Conservation (phyloP, 2,888 invertebrate genomes). For the Uloborus plumipes region DNA sequence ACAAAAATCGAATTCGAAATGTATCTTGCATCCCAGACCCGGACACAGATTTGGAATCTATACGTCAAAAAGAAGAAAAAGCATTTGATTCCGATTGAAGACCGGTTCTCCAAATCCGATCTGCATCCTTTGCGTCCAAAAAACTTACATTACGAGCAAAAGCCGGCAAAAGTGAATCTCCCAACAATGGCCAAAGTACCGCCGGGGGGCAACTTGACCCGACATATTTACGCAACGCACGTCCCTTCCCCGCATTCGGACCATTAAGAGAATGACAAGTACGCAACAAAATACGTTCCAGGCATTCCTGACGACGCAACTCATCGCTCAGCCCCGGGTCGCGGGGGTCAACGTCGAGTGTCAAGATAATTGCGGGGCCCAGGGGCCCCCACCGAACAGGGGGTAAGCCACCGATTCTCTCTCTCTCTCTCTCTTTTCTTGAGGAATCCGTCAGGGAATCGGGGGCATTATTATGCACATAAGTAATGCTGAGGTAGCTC, state of each 20-base stretch:
- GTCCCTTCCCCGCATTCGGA: slow-evolving; percentile 11
- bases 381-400: slow-evolving; percentile 12
- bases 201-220: neutral
- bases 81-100: too few species aligned
- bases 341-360: slow-evolving; percentile 30
- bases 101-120: too few species aligned
- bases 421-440: too few species aligned
- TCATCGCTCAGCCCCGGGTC: slow-evolving; percentile 36
- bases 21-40: too few species aligned
- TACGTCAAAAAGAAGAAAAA: too few species aligned
- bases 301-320: slow-evolving; percentile 28
- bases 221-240: slow-evolving; percentile 44
- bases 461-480: slow-evolving; percentile 41
- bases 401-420: neutral
- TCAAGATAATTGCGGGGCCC: slow-evolving; percentile 53
- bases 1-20: too few species aligned
- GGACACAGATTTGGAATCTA: too few species aligned
- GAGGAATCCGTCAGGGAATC: slow-evolving; percentile 3
- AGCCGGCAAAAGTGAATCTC: neutral
- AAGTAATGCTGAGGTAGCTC: slow-evolving; percentile 28
- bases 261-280: slow-evolving; percentile 27
- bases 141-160: too few species aligned
- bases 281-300: slow-evolving; percentile 26
- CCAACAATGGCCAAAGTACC: neutral
- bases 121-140: too few species aligned